These are phyloP conservation scores for Lycopodina hypogea DNA, from an alignment of 37 sponge, comb jelly and placozoan species.

Conservation along the genomic window DNA sequence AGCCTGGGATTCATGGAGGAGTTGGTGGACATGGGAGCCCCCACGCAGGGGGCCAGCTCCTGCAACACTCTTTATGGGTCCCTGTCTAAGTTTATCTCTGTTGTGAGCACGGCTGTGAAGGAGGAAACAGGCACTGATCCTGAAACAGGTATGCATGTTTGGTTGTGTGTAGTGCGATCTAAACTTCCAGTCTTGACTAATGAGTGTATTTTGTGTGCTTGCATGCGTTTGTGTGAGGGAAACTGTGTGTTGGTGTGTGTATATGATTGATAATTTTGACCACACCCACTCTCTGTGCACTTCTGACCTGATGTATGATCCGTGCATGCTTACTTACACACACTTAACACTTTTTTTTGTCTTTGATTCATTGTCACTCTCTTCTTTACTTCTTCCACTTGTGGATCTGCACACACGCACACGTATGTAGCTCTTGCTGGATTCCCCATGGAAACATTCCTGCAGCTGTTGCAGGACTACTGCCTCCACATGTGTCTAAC, in stretches of 20 bases:
- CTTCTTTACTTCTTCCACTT: too few relatives aligned
- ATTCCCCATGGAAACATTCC: slow-evolving; percentile 8
- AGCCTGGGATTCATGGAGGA: slow-evolving; percentile 60
- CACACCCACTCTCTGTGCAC: too few relatives aligned
- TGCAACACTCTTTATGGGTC: slow-evolving; percentile 22
- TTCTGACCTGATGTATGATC: too few relatives aligned
- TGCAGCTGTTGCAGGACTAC: slow-evolving; percentile 55
- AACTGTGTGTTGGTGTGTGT: too few relatives aligned
- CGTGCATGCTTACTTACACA: too few relatives aligned
- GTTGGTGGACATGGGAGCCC: not conserved
- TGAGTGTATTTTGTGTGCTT: too few relatives aligned
- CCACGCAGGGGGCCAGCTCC: not conserved
- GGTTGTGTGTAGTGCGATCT: not conserved
- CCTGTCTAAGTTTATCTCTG: slow-evolving; percentile 7
- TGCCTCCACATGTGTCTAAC: slow-evolving; percentile 44
- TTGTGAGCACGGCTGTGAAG: not conserved
- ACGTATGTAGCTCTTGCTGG: not conserved
- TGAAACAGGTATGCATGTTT: slow-evolving; percentile 2
- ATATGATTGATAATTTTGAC: too few relatives aligned
- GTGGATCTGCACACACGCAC: too few relatives aligned
- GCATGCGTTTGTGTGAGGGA: too few relatives aligned
- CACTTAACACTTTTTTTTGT: too few relatives aligned
- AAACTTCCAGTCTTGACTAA: not conserved
- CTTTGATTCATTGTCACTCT: too few relatives aligned
- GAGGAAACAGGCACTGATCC: not conserved